A percentile compares a stretch with the other conserved stretches of the same genome.
Conservation (phyloP, 2,113 vertebrate genomes). For the Ciconia maguari region DNA sequence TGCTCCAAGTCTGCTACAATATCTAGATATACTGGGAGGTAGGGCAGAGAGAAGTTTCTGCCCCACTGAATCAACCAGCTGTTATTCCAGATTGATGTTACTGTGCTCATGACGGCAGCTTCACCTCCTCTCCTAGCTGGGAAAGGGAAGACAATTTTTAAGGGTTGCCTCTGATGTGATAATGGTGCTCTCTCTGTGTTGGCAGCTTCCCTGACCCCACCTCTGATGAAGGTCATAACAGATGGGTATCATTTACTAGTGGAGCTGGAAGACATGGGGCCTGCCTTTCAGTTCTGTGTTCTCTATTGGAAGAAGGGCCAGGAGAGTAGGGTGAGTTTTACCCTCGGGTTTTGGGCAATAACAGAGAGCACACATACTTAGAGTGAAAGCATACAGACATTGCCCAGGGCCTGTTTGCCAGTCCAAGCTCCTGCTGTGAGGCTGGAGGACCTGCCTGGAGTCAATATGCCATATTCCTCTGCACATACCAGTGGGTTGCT, state of each 20-base stretch:
- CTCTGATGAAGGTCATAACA: conserved; percentile 50
- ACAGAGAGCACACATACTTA: background rate
- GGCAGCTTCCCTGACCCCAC: conserved; percentile 72
- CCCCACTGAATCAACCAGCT: background rate
- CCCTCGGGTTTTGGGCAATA: background rate
- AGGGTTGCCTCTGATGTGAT: background rate
- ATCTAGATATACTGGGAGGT: background rate
- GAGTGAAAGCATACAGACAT: background rate
- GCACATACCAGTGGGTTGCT: background rate
- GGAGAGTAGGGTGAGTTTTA: conserved; percentile 63
- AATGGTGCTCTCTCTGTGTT: conserved; percentile 25
- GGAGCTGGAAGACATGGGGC: conserved; percentile 73
- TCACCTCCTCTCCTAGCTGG: background rate
- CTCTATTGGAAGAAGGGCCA: conserved; percentile 69
- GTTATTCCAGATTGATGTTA: background rate
- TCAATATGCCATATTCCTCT: background rate
- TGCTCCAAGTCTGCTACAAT: background rate
- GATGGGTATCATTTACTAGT: conserved; percentile 66
- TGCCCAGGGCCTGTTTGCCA: background rate
- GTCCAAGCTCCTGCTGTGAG: background rate
- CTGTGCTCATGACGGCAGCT: background rate
- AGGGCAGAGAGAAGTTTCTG: background rate
- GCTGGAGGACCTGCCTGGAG: background rate
- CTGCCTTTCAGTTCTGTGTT: conserved; percentile 65
- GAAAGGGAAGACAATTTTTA: background rate